phyloP scores from a whole-genome alignment of 2,797 vertebrate genomes.

The Oreortyx pictus region DNA sequence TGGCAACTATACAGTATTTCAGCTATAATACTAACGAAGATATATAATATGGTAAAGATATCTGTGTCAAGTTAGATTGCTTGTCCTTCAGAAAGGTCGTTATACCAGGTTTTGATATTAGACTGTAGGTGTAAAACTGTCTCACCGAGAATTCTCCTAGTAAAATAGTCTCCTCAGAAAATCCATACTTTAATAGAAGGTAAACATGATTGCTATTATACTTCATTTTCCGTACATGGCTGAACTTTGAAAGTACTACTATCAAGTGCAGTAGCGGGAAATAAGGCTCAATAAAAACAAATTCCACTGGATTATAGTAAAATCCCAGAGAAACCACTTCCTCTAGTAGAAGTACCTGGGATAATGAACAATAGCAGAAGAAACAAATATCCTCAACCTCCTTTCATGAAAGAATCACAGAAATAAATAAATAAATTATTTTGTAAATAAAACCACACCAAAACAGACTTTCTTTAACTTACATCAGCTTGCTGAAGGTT shows the following conservation, averaged over 20 bases:
- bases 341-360: background rate
- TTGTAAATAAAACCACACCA: background rate
- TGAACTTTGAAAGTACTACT: conserved; percentile 63
- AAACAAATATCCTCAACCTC: conserved; percentile 43
- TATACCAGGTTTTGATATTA: conserved; percentile 38
- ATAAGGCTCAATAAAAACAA: conserved; percentile 68
- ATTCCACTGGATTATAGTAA: conserved; percentile 64
- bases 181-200: conserved; percentile 62
- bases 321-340: conserved; percentile 52
- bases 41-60: background rate
- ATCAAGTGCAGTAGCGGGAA: conserved; percentile 11
- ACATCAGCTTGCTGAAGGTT: background rate
- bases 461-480: background rate
- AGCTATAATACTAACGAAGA: background rate
- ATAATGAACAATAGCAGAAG: conserved; percentile 45
- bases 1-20: background rate
- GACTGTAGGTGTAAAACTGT: conserved; percentile 39
- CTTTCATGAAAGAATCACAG: conserved; percentile 7
- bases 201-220: conserved; percentile 57
- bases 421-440: background rate
- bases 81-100: conserved; percentile 43
- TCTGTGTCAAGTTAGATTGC: conserved; percentile 33
- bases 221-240: conserved; percentile 51
- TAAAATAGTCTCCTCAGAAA: conserved; percentile 65
- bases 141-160: conserved; percentile 34